Percentiles rank a stretch among this genome's conserved stretches.
Evolutionary conservation across 2,113 vertebrate genomes (phyloP).

Genomic region (Zapus hudsonius): DNA sequence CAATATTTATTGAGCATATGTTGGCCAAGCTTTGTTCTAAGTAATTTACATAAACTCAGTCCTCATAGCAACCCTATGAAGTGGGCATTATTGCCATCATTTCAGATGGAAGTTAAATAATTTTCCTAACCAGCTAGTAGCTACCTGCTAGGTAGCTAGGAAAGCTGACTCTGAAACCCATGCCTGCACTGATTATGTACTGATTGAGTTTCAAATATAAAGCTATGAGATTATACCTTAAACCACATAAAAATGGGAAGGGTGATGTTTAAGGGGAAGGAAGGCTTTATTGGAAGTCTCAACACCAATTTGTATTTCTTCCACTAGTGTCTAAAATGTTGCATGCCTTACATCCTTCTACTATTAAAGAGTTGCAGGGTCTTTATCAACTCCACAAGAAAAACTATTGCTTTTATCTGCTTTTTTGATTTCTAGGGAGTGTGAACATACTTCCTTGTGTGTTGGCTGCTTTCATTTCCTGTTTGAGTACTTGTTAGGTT

Average conservation of each 20-base stretch:
- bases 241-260: neutral
- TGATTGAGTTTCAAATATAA: neutral
- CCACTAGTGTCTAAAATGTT: neutral
- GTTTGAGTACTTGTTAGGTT: neutral
- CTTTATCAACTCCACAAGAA: neutral
- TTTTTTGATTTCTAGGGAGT: neutral
- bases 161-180: neutral
- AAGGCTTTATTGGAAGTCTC: neutral
- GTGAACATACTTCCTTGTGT: neutral
- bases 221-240: neutral
- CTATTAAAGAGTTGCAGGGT: neutral
- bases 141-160: neutral
- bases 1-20: neutral
- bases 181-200: neutral
- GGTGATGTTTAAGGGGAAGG: neutral
- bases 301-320: neutral
- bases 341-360: neutral
- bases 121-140: neutral
- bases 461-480: neutral
- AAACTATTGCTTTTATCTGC: neutral
- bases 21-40: neutral
- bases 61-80: neutral
- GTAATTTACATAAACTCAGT: neutral
- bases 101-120: slow-evolving; percentile 13
- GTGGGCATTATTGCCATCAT: neutral